phyloP scores from a whole-genome alignment of 2,797 vertebrate species.

The Sarcophilus harrisii region DNA sequence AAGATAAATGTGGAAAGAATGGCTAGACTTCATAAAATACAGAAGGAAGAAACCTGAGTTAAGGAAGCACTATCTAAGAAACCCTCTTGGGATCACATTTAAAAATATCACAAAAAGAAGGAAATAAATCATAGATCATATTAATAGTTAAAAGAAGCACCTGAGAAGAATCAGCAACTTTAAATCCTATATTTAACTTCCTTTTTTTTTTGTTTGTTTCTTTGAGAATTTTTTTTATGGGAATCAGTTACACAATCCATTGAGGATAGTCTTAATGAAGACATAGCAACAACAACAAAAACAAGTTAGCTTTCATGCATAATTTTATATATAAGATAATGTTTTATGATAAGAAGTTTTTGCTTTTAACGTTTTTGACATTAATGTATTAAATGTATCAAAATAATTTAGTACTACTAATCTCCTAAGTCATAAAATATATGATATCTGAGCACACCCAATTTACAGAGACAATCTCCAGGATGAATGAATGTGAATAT shows the following conservation, averaged over 20 bases:
- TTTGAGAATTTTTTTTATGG: no score
- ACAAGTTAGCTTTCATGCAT: background rate
- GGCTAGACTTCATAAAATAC: background rate
- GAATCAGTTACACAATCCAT: background rate
- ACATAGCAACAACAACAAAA: background rate
- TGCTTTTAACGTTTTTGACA: slow-evolving; percentile 4
- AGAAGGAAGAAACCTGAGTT: background rate
- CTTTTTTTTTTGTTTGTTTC: background rate
- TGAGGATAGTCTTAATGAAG: background rate
- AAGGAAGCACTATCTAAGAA: background rate
- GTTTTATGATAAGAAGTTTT: background rate
- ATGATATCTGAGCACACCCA: background rate
- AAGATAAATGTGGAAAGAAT: background rate
- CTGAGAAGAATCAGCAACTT: background rate
- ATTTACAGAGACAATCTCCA: background rate
- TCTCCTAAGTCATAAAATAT: background rate
- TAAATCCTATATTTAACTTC: background rate
- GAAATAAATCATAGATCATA: background rate
- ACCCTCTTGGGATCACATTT: background rate
- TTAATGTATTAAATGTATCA: background rate
- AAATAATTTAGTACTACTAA: background rate
- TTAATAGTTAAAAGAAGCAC: background rate
- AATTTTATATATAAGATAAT: background rate
- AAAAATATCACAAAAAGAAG: background rate
- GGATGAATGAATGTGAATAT: background rate